phyloP scores from a whole-genome alignment of 2,113 vertebrate species.

The Solea solea region DNA sequence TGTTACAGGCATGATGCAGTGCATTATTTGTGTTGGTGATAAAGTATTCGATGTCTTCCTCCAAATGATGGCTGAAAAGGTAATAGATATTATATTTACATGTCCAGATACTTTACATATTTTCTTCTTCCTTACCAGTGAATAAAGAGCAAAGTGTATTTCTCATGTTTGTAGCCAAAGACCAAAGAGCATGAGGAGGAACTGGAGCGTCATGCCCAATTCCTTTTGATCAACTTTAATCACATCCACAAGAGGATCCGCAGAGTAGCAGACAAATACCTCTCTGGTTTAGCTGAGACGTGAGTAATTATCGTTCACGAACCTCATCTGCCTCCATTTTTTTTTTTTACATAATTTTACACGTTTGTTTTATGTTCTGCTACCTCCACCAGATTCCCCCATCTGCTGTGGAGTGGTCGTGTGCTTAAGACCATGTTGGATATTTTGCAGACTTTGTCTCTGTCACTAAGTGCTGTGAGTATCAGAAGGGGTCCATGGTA shows the following conservation, averaged over 20 bases:
- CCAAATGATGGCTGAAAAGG: slow-evolving; percentile 97
- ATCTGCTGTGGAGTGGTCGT: slow-evolving; percentile 95
- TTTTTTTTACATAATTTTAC: neutral
- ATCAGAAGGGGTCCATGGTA: neutral
- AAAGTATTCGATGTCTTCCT: slow-evolving; percentile 98
- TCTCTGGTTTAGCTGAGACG: slow-evolving; percentile 96
- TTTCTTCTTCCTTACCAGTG: neutral
- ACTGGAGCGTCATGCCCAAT: slow-evolving; percentile 93
- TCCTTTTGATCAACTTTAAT: slow-evolving; percentile 95
- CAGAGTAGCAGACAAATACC: slow-evolving; percentile 96
- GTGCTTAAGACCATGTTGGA: slow-evolving; percentile 98
- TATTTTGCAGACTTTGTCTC: slow-evolving; percentile 94
- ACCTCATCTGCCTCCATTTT: neutral
- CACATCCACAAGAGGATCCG: slow-evolving; percentile 97
- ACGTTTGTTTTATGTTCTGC: neutral
- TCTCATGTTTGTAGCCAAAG: slow-evolving; percentile 84
- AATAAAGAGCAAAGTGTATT: neutral
- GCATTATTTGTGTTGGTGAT: slow-evolving; percentile 94
- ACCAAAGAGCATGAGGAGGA: slow-evolving; percentile 97
- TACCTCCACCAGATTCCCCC: slow-evolving; percentile 86
- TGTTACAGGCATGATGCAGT: slow-evolving; percentile 95
- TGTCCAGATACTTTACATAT: neutral
- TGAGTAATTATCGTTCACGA: slow-evolving; percentile 71
- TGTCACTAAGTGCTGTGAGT: slow-evolving; percentile 94
- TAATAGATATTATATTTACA: slow-evolving; percentile 40